A percentile compares a stretch with the other conserved stretches of the same genome.
These are phyloP conservation scores for Cynodonichthys magdalenae DNA, from an alignment of 2,797 vertebrate genomes.

Conservation along the genomic window DNA sequence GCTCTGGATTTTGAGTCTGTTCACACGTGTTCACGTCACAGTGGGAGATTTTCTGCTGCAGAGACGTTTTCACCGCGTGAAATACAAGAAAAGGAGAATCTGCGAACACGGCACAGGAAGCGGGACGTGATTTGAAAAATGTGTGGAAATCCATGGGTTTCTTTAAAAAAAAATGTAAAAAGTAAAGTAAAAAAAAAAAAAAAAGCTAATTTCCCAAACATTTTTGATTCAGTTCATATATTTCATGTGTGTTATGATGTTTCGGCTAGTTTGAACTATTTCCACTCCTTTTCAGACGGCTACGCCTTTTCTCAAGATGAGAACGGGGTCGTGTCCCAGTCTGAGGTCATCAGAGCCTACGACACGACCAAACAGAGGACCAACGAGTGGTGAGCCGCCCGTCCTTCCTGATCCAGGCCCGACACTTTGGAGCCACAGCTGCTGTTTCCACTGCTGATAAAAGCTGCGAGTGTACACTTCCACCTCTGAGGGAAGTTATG, in stretches of 20 bases:
- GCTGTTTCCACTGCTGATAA: conserved; percentile 47
- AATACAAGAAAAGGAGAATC: background rate
- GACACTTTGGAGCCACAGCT: conserved; percentile 41
- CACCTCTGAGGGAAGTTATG: conserved; percentile 38
- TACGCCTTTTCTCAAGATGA: conserved; percentile 99
- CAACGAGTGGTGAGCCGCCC: conserved; percentile 88
- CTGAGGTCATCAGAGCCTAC: conserved; percentile 96
- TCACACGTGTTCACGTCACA: background rate
- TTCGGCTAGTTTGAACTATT: background rate
- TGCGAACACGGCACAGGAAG: background rate
- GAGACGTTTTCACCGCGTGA: background rate
- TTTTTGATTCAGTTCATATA: background rate
- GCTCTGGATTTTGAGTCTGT: background rate
- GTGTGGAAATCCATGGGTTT: too few relatives aligned
- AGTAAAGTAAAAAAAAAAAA: too few relatives aligned
- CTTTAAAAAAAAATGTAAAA: too few relatives aligned
- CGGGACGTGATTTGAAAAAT: background rate
- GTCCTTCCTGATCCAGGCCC: conserved; percentile 38
- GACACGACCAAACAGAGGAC: conserved; percentile 97
- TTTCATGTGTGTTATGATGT: background rate
- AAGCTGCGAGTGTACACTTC: conserved; percentile 48
- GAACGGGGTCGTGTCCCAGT: conserved; percentile 97
- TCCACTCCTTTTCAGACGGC: conserved; percentile 83
- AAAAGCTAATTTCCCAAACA: background rate
- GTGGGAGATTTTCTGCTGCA: background rate